A percentile compares a stretch with the other conserved stretches of the same genome.
These are phyloP conservation scores for Apotomis turbidana DNA, from an alignment of 2,888 invertebrate species.

Conservation along the genomic window DNA sequence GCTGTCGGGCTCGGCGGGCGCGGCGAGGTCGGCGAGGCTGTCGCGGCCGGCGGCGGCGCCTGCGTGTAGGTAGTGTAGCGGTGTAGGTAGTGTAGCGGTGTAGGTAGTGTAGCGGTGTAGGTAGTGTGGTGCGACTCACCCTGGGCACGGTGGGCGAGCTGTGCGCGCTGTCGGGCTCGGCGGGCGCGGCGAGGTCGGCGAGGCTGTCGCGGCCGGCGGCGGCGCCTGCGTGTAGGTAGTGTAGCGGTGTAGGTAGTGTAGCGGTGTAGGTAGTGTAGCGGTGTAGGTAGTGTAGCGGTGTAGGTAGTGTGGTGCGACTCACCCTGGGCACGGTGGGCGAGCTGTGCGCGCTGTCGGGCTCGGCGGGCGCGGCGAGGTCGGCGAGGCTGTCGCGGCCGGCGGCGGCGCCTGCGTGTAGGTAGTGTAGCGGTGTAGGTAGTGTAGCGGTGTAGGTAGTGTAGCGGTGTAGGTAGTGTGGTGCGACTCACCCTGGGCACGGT, in stretches of 20 bases:
- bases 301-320: no score
- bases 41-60: conserved; percentile 83
- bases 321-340: conserved; percentile 88
- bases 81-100: no score
- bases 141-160: conserved; percentile 91
- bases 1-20: conserved; percentile 92
- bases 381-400: conserved; percentile 86
- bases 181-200: conserved; percentile 87
- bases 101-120: no score
- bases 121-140: no score
- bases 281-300: no score
- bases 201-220: conserved; percentile 85
- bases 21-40: conserved; percentile 89
- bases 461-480: no score
- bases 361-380: conserved; percentile 88
- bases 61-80: no score
- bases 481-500: conserved; percentile 76
- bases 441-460: no score
- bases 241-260: no score
- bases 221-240: conserved; percentile 67
- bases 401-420: conserved; percentile 75
- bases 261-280: no score
- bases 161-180: conserved; percentile 94
- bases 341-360: conserved; percentile 94
- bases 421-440: no score